Conservation (phyloP, 2,888 invertebrate species). For the Acrocyrtus sp. region DNA sequence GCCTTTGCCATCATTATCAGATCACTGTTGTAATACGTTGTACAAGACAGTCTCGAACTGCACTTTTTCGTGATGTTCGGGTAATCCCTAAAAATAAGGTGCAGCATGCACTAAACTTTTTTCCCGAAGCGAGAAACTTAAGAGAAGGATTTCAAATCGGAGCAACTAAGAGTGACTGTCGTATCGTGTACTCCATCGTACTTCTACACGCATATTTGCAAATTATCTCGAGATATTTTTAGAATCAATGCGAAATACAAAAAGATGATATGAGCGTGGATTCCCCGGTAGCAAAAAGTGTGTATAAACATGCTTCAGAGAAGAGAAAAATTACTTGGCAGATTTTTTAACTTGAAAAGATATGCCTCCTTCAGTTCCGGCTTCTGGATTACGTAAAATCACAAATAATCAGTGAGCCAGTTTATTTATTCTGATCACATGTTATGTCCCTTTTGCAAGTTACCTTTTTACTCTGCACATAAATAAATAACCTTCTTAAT, state of each 20-base stretch:
- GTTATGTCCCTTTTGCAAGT: no score
- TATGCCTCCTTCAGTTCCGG: no score
- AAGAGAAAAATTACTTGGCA: no score
- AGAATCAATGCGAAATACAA: neutral
- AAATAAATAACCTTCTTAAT: no score
- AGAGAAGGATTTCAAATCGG: neutral
- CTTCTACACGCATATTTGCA: neutral
- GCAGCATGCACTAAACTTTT: neutral
- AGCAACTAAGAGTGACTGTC: no score
- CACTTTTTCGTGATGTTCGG: neutral
- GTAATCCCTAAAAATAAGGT: neutral
- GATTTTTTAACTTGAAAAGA: no score
- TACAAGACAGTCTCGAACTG: neutral
- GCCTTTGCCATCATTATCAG: neutral
- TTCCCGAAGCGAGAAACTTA: neutral
- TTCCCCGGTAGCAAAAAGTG: neutral
- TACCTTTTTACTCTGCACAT: no score
- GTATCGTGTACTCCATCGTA: no score
- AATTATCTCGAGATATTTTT: constrained; percentile 11
- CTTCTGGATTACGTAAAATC: no score
- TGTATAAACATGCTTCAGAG: neutral
- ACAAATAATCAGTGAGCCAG: no score
- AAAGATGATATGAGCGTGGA: neutral
- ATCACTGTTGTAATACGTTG: neutral
- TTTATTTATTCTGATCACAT: neutral